A percentile compares a stretch with the other conserved stretches of the same genome.
Evolutionary conservation across 2,888 invertebrate genomes (phyloP).

Genomic region (Phengaris arion): DNA sequence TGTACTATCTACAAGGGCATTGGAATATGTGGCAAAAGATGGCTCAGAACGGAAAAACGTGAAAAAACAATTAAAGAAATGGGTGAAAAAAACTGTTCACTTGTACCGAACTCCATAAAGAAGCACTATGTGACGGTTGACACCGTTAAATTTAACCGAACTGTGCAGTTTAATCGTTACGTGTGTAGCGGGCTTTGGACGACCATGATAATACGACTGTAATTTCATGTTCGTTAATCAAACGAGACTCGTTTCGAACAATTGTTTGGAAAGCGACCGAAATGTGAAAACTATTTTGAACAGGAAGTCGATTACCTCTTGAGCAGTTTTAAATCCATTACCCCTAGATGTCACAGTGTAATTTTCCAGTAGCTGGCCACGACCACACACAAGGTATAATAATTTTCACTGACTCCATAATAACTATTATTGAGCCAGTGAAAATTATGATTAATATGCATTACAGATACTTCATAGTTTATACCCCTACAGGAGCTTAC

Average conservation of each 20-base stretch:
- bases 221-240: slow-evolving; percentile 12
- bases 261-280: slow-evolving; percentile 25
- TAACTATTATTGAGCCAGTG: slow-evolving; percentile 76
- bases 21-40: no score
- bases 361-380: slow-evolving; percentile 72
- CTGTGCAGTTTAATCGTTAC: not conserved
- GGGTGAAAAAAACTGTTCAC: no score
- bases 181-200: not conserved
- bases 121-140: no score
- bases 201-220: not conserved
- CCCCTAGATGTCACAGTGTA: slow-evolving; percentile 70
- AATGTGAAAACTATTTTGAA: slow-evolving; percentile 37
- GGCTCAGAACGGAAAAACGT: no score
- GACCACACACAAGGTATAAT: slow-evolving; percentile 66
- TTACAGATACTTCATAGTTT: slow-evolving; percentile 40
- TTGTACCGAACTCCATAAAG: no score
- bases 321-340: slow-evolving; percentile 77
- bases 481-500: not conserved
- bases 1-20: no score
- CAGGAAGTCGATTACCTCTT: slow-evolving; percentile 73
- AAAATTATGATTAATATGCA: slow-evolving; percentile 80
- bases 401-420: slow-evolving; percentile 42
- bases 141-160: no score
- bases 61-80: no score
- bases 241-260: slow-evolving; percentile 16